Base-by-base conservation (phyloP, 2,888 invertebrate species). In the Agrilus biguttatus region DNA sequence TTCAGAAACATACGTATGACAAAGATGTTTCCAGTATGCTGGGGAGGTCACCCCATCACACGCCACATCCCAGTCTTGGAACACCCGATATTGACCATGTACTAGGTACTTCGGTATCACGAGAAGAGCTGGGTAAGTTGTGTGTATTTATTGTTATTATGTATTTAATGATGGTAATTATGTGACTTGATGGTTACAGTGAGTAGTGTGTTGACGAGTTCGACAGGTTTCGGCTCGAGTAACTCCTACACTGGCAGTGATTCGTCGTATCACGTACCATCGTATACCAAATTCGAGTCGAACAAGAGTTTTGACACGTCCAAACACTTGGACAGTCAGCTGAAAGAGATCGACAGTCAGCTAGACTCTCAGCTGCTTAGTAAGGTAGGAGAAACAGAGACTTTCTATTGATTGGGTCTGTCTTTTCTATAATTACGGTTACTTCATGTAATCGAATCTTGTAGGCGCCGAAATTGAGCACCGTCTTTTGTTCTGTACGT, bases 301-400 rank as follows among this genome's bases (percentile, higher is more conserved):
- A 72, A 71, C 53, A 72, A 73, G 53, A 73, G 77, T 50, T 83
- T 81, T 65, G 83, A 83, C 65, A 78, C 80, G 61, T 77, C 79
- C 10, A 81, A 80, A 47, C 78, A 83, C 53, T 71, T 85, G 55
- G 85, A 85, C 64, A 81, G 81, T 66, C 83, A 85, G 65, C 71
- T 86, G 53, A 85, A 85, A 62, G 84, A 84, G 65, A 74, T 86
- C 54, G 85, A 86, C 68, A 83, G 82, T 49, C 83, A 85, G 51
- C 72, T 82, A 56, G 77, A 78, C 64, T 75, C 77, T 45, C 77
- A 78, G 63, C 77, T 83, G 59, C 76, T 81, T 65, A 80, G 66
- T 56, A 68, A 69, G 67, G 68, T 68, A 67, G 64, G 68, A 55
- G 63, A 65, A 55, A 64, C 62, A 49, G 66, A 67, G 57, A 66